A percentile compares a stretch with the other conserved stretches of the same genome.
These are phyloP conservation scores for Centrocercus urophasianus DNA, from an alignment of 2,113 vertebrate genomes.

Conservation along the genomic window DNA sequence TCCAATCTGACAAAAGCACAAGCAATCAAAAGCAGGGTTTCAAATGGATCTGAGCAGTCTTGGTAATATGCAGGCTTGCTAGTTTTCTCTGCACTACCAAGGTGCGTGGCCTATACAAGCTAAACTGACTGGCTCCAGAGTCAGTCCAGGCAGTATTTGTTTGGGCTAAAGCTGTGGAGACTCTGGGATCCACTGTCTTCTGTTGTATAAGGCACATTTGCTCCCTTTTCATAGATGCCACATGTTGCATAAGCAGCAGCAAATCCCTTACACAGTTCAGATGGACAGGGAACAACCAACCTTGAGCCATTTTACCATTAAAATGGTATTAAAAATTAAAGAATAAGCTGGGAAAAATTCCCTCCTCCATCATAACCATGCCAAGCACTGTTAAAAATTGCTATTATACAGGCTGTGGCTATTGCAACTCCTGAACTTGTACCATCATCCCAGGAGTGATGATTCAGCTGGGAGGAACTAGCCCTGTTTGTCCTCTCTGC, in stretches of 20 bases:
- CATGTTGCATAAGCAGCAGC: background rate
- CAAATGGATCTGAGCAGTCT: background rate
- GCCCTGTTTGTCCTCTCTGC: background rate
- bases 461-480: background rate
- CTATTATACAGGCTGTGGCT: fast-evolving
- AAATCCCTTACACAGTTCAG: background rate
- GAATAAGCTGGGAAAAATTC: background rate
- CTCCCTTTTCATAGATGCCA: background rate
- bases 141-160: background rate
- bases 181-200: background rate
- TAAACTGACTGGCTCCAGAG: background rate
- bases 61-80: fast-evolving
- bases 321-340: background rate
- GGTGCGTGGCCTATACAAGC: background rate
- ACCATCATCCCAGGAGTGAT: background rate
- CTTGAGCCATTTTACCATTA: background rate
- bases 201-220: background rate
- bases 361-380: background rate
- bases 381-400: background rate
- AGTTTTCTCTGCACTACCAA: background rate
- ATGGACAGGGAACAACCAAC: background rate
- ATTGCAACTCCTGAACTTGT: background rate
- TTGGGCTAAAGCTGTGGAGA: background rate
- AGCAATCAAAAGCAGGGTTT: background rate
- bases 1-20: background rate